Conservation (phyloP, 2,113 vertebrate species). For the Heloderma charlesbogerti region DNA sequence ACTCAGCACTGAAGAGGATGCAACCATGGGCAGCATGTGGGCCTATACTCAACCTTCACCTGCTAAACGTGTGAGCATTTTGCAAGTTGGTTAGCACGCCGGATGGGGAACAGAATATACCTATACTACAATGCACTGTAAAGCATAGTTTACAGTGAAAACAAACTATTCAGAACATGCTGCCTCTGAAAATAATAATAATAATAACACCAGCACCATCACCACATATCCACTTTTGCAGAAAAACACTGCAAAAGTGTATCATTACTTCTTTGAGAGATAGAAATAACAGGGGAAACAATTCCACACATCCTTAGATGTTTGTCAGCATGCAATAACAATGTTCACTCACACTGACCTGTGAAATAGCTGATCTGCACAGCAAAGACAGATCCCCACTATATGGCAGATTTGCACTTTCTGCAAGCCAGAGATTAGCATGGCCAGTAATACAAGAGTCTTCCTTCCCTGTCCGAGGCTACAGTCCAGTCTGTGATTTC, state of each 20-base stretch:
- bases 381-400: not conserved
- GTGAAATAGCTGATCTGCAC: not conserved
- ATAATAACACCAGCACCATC: too few species aligned
- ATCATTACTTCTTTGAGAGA: not conserved
- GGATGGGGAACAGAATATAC: not conserved
- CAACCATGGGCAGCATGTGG: too few species aligned
- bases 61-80: not conserved
- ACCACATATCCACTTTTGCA: too few species aligned
- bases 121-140: too few species aligned
- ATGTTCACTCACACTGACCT: not conserved
- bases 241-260: not conserved
- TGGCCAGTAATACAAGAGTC: not conserved
- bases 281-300: not conserved
- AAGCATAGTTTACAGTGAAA: not conserved
- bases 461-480: too few species aligned
- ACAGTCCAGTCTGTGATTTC: not conserved
- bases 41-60: not conserved
- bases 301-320: not conserved
- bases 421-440: not conserved
- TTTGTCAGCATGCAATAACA: not conserved
- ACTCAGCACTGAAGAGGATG: not conserved
- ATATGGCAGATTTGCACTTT: fast-evolving
- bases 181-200: too few species aligned
- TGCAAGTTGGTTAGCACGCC: not conserved
- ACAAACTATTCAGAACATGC: not conserved